Base-by-base conservation (phyloP, 2,113 vertebrate genomes). In the Apus apus region DNA sequence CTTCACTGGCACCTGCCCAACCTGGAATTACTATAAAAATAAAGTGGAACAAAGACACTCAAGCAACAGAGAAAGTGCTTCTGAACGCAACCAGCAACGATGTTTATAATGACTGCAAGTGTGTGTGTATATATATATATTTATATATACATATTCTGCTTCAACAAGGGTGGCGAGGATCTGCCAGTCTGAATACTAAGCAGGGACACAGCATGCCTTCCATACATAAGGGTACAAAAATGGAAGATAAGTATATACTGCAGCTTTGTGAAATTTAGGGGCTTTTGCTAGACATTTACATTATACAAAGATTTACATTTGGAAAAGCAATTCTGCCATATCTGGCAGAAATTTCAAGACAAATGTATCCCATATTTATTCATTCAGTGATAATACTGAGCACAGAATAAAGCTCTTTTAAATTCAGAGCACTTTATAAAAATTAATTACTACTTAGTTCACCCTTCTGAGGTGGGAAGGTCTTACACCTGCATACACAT, bases 381-480 rank as follows among this genome's bases (percentile, higher is more conserved):
- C 87, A 86, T 90, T 80, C 65, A 32, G 54, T 34, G 46, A 64
- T 80, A 94, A 95, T 4, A 93, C 32, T 3, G 10, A 92, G 65
- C 72, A 27, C 38, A 57, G 87, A 67, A 84, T 89, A 94, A 84
- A 83, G 93, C 87, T 91, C 81, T 87, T 85, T 29, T 84, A 91
- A 91, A 95, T 87, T 93, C 89, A 85, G 67, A 94, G 81, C 71
- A 79, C 85, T 93, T 79, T 89, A 91, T 72, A 94, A 75, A 92
- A 94, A 94, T 92, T 95, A 95, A 93, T 95, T 89, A 94, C 87
- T 58, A 54, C 87, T 93, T 89, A 95, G 81, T 91, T 87, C 81
- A 70, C 62, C 81, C 78, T 92, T 94, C 58, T 66, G 93, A 96
- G 70, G 81, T 79, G 89, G 54, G 71, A 68, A 87, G 58, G 81